Base-by-base conservation (phyloP, 2,113 vertebrate species). In the Eulacestoma nigropectus region DNA sequence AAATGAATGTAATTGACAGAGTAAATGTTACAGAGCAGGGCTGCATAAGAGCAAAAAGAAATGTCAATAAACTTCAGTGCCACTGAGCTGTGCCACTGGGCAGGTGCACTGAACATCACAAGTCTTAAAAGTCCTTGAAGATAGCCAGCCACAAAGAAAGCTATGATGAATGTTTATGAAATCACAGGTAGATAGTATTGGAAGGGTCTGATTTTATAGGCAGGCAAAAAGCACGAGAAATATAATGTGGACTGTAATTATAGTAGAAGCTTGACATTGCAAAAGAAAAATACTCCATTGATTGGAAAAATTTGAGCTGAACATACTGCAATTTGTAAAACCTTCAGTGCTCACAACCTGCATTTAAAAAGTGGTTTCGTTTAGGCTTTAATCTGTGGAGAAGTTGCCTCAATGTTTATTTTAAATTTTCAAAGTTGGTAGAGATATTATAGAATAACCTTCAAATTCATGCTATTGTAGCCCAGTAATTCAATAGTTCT, bases 1-100 rank as follows among this genome's bases (percentile, higher is more conserved):
- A 98, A 96, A 97, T 68, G 96, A 94, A 95, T 93, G 26, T 91
- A 98, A 98, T 89, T 97, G 97, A 95, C 92, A 95, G 92, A 97
- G 96, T 95, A 97, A 98, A 97, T 97, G 96, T 92, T 97, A 97
- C 86, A 76, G 84, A 96, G 70, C 70, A 79, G 79, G 67, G 53
- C 75, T 94, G 85, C 79, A 82, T 79, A 94, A 95, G 70, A 96
- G 84, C 49, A 89, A 93, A 97, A 83, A 91, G 92, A 96, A 97
- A 97, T 95, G 95, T 87, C 97, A 96, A 78, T 91, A 97, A 84
- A 82, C 59, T 90, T 86, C 74, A 85, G 73, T 87, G 19, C 26
- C 57, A 70, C 86, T 62, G 92, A 94, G 78, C 57, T 95, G 85
- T 77, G 46, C 65, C 41, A 27, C 80, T 84, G 55, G 63, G 92